These are phyloP conservation scores for Mus pahari DNA, from an alignment of 2,113 vertebrate genomes.

Conservation along the genomic window DNA sequence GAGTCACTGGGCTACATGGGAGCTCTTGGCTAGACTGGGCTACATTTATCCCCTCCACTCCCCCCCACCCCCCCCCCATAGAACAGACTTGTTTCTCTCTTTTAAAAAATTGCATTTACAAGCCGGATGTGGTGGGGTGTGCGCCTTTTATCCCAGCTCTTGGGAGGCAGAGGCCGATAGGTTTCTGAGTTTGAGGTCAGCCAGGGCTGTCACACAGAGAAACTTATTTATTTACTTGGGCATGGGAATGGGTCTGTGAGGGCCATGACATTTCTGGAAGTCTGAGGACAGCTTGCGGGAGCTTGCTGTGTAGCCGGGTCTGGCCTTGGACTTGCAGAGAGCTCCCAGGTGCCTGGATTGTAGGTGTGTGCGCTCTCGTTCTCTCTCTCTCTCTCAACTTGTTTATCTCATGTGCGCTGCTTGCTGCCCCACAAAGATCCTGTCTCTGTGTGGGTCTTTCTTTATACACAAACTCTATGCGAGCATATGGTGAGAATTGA, in stretches of 20 bases:
- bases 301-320: neutral
- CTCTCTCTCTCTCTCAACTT: neutral
- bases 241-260: neutral
- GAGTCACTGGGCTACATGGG: too few species aligned
- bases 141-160: neutral
- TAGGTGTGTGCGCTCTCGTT: neutral
- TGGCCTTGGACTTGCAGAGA: neutral
- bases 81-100: neutral
- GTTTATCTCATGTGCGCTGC: neutral
- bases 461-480: neutral
- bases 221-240: neutral
- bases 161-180: neutral
- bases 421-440: neutral
- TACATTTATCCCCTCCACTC: too few species aligned
- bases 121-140: neutral
- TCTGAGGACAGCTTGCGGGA: neutral
- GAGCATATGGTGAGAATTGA: neutral
- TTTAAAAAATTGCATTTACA: neutral
- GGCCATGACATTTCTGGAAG: neutral
- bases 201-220: neutral
- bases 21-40: too few species aligned
- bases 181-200: neutral
- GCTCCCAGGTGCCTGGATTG: neutral
- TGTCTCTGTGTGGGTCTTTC: neutral
- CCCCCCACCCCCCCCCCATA: neutral